phyloP scores from a whole-genome alignment of 2,888 invertebrate species.

The Dynastes hyllus region DNA sequence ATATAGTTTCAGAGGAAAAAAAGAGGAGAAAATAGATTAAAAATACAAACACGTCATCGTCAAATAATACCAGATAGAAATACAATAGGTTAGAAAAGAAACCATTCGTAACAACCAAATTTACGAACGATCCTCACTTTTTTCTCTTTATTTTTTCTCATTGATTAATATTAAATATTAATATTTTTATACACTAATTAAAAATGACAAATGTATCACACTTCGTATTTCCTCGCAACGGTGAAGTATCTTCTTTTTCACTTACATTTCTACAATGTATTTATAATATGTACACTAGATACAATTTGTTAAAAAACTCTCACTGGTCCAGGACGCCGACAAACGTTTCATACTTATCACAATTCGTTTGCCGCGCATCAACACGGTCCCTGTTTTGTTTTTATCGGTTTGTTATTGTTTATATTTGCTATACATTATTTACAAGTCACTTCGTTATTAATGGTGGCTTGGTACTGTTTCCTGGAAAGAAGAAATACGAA shows the following conservation, averaged over 20 bases:
- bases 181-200: conserved; percentile 34
- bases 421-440: conserved; percentile 28
- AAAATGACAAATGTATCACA: conserved; percentile 43
- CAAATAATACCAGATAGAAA: conserved; percentile 55
- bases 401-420: conserved; percentile 23
- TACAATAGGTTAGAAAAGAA: conserved; percentile 50
- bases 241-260: conserved; percentile 12
- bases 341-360: conserved; percentile 47
- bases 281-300: conserved; percentile 49
- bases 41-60: conserved; percentile 22
- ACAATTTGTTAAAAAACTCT: conserved; percentile 29
- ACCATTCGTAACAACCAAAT: conserved; percentile 37
- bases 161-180: conserved; percentile 29
- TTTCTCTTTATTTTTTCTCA: background rate
- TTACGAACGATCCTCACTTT: conserved; percentile 35
- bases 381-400: conserved; percentile 27
- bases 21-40: conserved; percentile 16
- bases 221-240: conserved; percentile 18
- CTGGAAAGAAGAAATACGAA: conserved; percentile 43
- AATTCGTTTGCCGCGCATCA: conserved; percentile 42
- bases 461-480: conserved; percentile 32
- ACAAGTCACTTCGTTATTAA: conserved; percentile 43
- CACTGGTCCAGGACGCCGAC: conserved; percentile 44
- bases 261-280: conserved; percentile 21
- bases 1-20: conserved; percentile 41